Percentiles rank a stretch among this genome's conserved stretches.
Evolutionary conservation across 2,888 invertebrate species (phyloP).

Genomic region (Cryptus armator): DNA sequence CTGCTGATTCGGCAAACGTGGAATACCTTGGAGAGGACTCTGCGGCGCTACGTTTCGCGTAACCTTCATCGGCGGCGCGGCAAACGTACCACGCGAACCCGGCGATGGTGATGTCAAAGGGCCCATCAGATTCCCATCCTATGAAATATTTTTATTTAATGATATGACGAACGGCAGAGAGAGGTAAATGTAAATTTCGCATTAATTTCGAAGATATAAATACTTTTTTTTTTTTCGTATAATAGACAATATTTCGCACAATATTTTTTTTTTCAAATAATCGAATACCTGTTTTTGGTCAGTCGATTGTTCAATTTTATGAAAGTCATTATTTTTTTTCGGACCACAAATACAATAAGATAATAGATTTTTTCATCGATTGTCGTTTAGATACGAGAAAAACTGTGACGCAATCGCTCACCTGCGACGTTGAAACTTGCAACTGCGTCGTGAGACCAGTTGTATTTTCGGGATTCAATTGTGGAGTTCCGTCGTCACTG

Average conservation of each 20-base stretch:
- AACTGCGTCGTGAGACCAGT: slow-evolving; percentile 84
- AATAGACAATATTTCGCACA: too few species aligned
- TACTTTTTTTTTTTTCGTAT: too few species aligned
- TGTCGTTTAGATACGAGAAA: not conserved
- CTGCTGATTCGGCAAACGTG: slow-evolving; percentile 81
- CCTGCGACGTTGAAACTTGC: slow-evolving; percentile 86
- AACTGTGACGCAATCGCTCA: slow-evolving; percentile 68
- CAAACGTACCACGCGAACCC: slow-evolving; percentile 80
- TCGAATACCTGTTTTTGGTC: too few species aligned
- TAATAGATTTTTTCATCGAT: too few species aligned
- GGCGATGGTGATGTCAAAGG: slow-evolving; percentile 80
- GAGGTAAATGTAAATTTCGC: not conserved
- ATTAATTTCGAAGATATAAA: not conserved
- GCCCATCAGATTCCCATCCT: slow-evolving; percentile 81
- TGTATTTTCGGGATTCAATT: slow-evolving; percentile 78
- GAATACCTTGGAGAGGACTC: slow-evolving; percentile 80
- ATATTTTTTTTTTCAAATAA: too few species aligned
- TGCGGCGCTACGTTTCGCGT: slow-evolving; percentile 82
- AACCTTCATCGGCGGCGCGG: slow-evolving; percentile 83
- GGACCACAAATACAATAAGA: too few species aligned
- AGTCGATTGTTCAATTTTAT: too few species aligned
- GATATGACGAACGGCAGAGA: not conserved
- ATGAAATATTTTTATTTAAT: not conserved
- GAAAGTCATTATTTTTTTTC: too few species aligned
- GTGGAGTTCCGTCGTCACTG: slow-evolving; percentile 81